Evolutionary conservation across 2,113 vertebrate genomes (phyloP), one percentile per base, ranked within the genome.

Genomic region (Anolis carolinensis): DNA sequence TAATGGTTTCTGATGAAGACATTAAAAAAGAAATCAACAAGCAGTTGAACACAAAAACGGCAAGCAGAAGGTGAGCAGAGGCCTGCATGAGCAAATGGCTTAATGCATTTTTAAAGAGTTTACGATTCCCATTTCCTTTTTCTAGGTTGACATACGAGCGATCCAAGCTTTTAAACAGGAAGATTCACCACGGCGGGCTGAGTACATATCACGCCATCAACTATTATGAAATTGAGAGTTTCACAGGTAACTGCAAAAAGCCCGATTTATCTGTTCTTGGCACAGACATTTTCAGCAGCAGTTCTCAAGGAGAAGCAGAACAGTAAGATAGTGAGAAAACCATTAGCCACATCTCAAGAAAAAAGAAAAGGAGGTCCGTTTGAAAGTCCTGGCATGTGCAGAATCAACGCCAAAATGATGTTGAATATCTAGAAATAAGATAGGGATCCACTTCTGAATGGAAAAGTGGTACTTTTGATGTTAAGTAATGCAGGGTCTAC

Each of bases 141-240:
- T 82, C 30, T 34, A 96, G 94, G 68, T 81, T 89, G 82, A 91
- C 89, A 11, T 87, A 94, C 84, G 91, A 95, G 84, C 90, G 88
- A 82, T 94, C 34, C 67, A 91, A 91, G 92, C 86, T 93, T 52
- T 92, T 86, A 84, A 92, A 85, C 82, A 95, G 93, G 68, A 13
- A 83, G 50, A 80, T 88, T 16, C 95, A 93, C 84, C 85, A 82
- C 20, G 89, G 87, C 0, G 70, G 88, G 88, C 90, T 90, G 30
- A 94, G 87, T n/a, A 79, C 67, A 76, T 95, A 93, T 82, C 88
- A 93, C 50, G 85, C 74, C 23, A 92, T 95, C 77, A 90, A 84
- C 55, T 95, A 90, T 87, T 96, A 95, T 14, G 88, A 96, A 89
- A 88, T 93, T 30, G 55, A 82, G 89, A 91, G 89, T n/a, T 68